These are phyloP conservation scores for Zosterops lateralis DNA, from an alignment of 2,113 vertebrate genomes.

Conservation along the genomic window DNA sequence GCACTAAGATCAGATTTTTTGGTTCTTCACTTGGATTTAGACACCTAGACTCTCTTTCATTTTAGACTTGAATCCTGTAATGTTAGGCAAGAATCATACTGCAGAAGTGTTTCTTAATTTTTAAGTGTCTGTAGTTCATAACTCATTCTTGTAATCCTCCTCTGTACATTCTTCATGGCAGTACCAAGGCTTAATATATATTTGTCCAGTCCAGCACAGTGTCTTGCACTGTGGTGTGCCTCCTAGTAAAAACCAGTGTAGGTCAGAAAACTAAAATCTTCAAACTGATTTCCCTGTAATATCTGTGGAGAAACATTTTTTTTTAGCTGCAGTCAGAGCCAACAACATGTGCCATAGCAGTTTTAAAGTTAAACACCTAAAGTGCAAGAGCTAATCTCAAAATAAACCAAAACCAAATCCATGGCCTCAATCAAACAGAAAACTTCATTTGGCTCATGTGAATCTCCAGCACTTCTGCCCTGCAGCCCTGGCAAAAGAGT, in stretches of 20 bases:
- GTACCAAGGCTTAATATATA: not conserved
- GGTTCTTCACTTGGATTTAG: not conserved
- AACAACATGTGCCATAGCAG: not conserved
- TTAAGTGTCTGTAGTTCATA: not conserved
- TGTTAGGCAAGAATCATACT: not conserved
- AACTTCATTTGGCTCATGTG: not conserved
- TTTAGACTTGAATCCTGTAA: not conserved
- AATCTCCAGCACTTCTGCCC: not conserved
- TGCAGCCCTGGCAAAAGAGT: not conserved
- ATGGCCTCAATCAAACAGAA: not conserved
- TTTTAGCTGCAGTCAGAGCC: not conserved
- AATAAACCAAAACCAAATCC: not conserved
- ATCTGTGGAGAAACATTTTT: not conserved
- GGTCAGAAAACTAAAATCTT: not conserved
- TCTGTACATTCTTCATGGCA: not conserved
- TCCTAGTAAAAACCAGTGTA: not conserved
- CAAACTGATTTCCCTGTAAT: not conserved
- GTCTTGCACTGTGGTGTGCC: accelerated
- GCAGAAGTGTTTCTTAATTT: not conserved
- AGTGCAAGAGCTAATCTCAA: not conserved
- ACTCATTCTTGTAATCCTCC: not conserved
- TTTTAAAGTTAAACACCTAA: not conserved
- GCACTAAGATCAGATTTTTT: not conserved
- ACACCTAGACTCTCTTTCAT: not conserved
- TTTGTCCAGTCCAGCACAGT: not conserved